Conservation (phyloP, 2,113 vertebrate species). For the Glaucidium brasilianum region DNA sequence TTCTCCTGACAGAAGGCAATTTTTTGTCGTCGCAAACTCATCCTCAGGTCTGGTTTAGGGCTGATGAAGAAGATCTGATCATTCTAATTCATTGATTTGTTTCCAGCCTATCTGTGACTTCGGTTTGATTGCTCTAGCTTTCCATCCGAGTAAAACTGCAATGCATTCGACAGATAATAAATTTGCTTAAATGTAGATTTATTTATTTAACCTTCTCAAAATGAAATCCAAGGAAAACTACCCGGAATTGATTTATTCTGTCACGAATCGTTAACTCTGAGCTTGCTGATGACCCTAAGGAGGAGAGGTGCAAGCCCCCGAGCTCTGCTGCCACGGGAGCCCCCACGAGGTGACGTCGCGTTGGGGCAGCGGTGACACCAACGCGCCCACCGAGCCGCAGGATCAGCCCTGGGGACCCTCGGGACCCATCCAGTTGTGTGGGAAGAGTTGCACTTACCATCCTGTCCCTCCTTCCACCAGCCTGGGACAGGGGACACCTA, state of each 20-base stretch:
- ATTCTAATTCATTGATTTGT: not conserved
- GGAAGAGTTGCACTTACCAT: not conserved
- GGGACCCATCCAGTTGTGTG: no score
- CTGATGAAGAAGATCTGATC: not conserved
- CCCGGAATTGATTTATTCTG: not conserved
- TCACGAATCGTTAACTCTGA: not conserved
- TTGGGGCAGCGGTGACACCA: not conserved
- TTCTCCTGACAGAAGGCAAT: not conserved
- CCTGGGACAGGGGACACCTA: fast-evolving
- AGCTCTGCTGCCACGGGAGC: not conserved
- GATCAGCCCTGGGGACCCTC: fast-evolving
- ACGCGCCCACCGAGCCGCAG: fast-evolving
- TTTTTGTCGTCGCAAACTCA: not conserved
- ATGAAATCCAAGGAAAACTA: not conserved
- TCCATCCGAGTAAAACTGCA: not conserved
- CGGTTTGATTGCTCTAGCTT: not conserved
- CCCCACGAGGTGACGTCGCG: fast-evolving
- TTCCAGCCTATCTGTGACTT: not conserved
- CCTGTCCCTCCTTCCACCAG: not conserved
- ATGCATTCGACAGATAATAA: not conserved
- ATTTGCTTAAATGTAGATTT: not conserved
- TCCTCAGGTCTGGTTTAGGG: not conserved
- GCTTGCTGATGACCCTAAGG: not conserved
- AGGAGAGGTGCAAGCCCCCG: not conserved
- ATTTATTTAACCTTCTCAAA: not conserved